Conservation (phyloP, 2,113 vertebrate species). For the Hippoglossus stenolepis region DNA sequence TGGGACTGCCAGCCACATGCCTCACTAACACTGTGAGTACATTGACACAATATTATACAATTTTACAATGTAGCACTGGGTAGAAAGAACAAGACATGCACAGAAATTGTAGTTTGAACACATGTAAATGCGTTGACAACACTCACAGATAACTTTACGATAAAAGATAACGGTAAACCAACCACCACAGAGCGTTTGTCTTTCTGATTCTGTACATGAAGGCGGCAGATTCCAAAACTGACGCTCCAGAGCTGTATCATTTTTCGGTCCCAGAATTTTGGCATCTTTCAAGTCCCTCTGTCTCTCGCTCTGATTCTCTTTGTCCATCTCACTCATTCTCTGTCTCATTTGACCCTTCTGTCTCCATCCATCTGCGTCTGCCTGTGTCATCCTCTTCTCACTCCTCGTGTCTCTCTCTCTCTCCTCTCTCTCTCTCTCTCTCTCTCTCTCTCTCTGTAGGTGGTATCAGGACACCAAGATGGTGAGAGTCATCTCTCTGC, state of each 20-base stretch:
- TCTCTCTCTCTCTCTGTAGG: conserved; percentile 74
- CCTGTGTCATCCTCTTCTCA: conserved; percentile 2
- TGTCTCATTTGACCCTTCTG: conserved; percentile 37
- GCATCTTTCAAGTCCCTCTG: too few relatives aligned
- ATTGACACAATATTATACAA: neutral
- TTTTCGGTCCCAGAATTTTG: too few relatives aligned
- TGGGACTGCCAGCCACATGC: conserved; percentile 94
- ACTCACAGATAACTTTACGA: neutral
- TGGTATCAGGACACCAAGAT: conserved; percentile 88
- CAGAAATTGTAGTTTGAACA: neutral
- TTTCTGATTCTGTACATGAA: conserved; percentile 18
- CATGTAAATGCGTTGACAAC: neutral
- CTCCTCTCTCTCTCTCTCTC: conserved; percentile 4
- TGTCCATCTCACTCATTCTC: conserved; percentile 24
- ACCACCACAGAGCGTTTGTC: neutral
- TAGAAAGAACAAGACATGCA: neutral
- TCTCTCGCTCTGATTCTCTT: too few relatives aligned
- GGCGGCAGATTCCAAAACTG: neutral
- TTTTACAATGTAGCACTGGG: neutral
- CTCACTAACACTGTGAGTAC: conserved; percentile 89
- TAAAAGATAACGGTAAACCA: too few relatives aligned
- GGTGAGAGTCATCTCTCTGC: conserved; percentile 87
- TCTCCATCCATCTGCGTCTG: conserved; percentile 20
- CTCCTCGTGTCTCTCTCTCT: conserved; percentile 13
- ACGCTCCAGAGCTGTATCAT: too few relatives aligned